Base-by-base conservation (phyloP, 2,113 vertebrate species). In the Falco punctatus region DNA sequence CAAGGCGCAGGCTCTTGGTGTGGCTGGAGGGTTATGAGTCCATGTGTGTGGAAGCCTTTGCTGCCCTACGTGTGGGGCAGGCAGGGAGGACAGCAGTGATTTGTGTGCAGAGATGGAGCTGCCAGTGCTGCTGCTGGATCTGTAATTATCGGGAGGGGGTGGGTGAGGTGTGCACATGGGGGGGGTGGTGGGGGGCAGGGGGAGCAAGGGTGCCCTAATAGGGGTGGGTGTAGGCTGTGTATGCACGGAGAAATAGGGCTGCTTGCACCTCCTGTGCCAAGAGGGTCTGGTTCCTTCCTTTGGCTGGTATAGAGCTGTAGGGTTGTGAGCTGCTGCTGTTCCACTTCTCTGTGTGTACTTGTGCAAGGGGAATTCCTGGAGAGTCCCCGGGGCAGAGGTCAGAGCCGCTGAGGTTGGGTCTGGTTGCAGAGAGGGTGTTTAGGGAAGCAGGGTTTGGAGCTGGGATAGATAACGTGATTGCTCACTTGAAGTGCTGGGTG, bases 11-110 rank as follows among this genome's bases (percentile, higher is more conserved):
- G 61, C 54, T 78, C 20, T 61, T 0, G 0, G 8, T 57, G 49
- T 40, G 40, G 33, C 27, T 40, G n/a, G 35, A 70, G 33, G 17
- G 26, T 35, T 0, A 0, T 0, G 2, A 12, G 17, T 65, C 15
- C 65, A 16, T 49, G 51, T 44, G 10, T 23, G 23, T 3, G 4
- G 24, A 32, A 32, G 8, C 38, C 69, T 87, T 58, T 82, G 51
- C 69, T 49, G 42, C 38, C 10, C 51, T 33, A 0, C 0, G 0
- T 23, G 28, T 54, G 32, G 46, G 24, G 14, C 42, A 58, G 35
- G 46, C 59, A 40, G 18, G 28, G 21, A 57, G 30, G 48, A 35
- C 20, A 32, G 38, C 59, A 61, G 65, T 15, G 30, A 54, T 71
- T 27, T 12, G 27, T 55, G 21, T 67, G 54, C 48, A 72, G 49